These are phyloP conservation scores for Dioctria linearis DNA, from an alignment of 2,888 invertebrate genomes.

Conservation along the genomic window DNA sequence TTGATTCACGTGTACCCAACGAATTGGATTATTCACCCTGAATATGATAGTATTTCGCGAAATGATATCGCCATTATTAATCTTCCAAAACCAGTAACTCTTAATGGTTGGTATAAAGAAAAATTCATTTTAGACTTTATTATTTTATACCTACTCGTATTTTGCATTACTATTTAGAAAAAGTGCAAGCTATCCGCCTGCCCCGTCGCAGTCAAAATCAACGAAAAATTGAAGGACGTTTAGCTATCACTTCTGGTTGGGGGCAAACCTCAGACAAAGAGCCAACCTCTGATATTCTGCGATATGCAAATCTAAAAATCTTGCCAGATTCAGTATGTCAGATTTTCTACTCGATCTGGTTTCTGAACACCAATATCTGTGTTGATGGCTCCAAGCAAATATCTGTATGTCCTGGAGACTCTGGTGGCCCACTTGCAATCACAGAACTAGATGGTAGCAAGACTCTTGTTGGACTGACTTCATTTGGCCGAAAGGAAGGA, in stretches of 20 bases:
- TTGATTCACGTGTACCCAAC: too few species aligned
- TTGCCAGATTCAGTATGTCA: background rate
- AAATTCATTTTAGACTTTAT: too few species aligned
- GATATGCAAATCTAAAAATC: conserved; percentile 6
- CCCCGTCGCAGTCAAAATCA: too few species aligned
- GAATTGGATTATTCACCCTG: too few species aligned
- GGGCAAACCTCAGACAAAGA: background rate
- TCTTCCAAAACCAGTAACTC: too few species aligned
- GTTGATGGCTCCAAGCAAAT: conserved; percentile 59
- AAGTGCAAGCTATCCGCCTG: too few species aligned
- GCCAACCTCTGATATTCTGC: conserved; percentile 16
- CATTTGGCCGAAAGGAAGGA: conserved; percentile 27
- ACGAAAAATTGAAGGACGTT: background rate
- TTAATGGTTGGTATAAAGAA: too few species aligned
- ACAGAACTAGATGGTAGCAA: background rate
- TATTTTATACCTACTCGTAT: too few species aligned
- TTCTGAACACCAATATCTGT: background rate
- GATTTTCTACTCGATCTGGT: too few species aligned
- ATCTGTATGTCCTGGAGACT: conserved; percentile 67
- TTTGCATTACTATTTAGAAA: too few species aligned
- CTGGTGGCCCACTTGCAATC: conserved; percentile 57
- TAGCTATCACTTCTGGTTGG: conserved; percentile 41
- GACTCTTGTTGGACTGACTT: conserved; percentile 52
- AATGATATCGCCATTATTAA: too few species aligned
- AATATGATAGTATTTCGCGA: too few species aligned